Conservation (phyloP, 53 echinoderm and acorn worm species). For the Pentamera pediparva region DNA sequence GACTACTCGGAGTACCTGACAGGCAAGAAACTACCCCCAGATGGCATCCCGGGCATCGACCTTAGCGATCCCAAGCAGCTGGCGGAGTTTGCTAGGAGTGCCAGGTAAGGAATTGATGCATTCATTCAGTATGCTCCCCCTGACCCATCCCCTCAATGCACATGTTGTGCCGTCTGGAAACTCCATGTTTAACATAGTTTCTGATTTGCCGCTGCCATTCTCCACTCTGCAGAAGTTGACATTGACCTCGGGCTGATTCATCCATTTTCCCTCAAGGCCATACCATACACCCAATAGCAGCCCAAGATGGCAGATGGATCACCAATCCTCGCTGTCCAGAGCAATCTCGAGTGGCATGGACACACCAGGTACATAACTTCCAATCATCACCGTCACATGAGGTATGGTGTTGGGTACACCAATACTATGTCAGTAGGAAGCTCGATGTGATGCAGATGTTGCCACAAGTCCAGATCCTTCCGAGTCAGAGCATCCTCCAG, state of each 20-base stretch:
- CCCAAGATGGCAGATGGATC: conserved; percentile 50
- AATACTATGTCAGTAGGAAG: conserved; percentile 39
- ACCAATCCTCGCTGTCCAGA: conserved; percentile 21
- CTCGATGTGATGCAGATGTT: conserved; percentile 34
- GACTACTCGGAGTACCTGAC: conserved; percentile 99
- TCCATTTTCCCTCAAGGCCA: conserved; percentile 37
- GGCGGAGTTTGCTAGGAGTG: conserved; percentile 96
- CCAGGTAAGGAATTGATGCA: background rate
- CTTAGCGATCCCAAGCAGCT: conserved; percentile 98
- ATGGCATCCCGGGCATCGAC: conserved; percentile 96
- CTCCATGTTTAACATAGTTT: too few species aligned
- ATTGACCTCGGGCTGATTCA: conserved; percentile 22
- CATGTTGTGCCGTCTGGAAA: background rate
- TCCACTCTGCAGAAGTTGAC: conserved; percentile 38
- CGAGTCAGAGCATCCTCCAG: conserved; percentile 40
- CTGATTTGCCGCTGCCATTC: too few species aligned
- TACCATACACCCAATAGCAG: too few species aligned
- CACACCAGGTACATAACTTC: conserved; percentile 41
- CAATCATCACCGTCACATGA: conserved; percentile 51
- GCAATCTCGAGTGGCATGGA: conserved; percentile 38
- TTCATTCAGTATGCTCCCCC: too few species aligned
- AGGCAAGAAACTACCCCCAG: conserved; percentile 97
- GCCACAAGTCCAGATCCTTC: conserved; percentile 36
- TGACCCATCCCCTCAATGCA: background rate
- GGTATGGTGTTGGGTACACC: conserved; percentile 20